Evolutionary conservation across 2,888 invertebrate species (phyloP).

Genomic region (Athripsodes cinereus): DNA sequence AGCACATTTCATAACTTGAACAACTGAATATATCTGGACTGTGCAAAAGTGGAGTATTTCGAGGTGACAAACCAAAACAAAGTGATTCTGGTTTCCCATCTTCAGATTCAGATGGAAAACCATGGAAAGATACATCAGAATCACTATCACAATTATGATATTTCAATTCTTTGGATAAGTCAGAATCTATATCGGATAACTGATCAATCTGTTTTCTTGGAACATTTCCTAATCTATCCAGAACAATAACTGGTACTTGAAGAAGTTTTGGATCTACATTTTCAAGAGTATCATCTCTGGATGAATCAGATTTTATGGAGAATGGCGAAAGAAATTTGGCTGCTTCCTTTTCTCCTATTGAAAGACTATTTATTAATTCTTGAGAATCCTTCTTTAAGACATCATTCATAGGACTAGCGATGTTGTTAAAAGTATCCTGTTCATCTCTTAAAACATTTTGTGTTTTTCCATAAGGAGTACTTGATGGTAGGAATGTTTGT

Average conservation of each 20-base stretch:
- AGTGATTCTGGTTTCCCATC: not conserved
- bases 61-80: not conserved
- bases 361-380: not conserved
- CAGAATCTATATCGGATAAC: not conserved
- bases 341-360: too few relatives aligned
- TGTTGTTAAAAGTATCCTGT: not conserved
- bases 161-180: not conserved
- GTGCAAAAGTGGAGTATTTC: not conserved
- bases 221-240: not conserved
- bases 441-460: not conserved
- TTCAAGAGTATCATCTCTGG: not conserved
- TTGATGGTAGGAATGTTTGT: not conserved
- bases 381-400: not conserved
- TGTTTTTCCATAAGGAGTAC: conserved; percentile 9
- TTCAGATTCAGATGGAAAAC: conserved; percentile 3
- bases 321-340: too few relatives aligned
- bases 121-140: conserved; percentile 5
- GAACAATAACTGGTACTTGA: not conserved
- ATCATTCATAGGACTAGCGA: not conserved
- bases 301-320: not conserved
- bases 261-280: not conserved
- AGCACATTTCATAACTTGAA: not conserved
- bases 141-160: not conserved
- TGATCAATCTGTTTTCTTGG: not conserved
- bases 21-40: not conserved